A percentile compares a stretch with the other conserved stretches of the same genome.
Evolutionary conservation across 1,140 invertebrate species (phyloP).

Genomic region (Trichonephila inaurata): DNA sequence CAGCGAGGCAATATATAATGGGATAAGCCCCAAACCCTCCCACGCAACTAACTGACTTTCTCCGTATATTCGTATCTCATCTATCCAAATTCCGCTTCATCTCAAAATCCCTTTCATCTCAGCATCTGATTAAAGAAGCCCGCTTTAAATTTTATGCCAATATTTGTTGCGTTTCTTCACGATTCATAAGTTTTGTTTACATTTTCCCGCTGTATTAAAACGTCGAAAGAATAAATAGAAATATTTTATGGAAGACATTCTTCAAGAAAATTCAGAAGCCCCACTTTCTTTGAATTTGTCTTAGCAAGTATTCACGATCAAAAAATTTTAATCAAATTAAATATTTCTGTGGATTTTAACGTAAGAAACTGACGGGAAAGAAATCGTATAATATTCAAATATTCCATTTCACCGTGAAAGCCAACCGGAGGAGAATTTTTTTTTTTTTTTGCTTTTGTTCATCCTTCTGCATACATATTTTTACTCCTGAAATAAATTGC

Average conservation of each 20-base stretch:
- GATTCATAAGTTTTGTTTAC: no score
- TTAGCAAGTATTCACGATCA: not conserved
- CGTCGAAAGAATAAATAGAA: not conserved
- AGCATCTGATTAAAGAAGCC: no score
- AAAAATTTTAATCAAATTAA: conserved; percentile 13
- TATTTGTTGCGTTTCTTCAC: no score
- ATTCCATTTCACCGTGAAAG: not conserved
- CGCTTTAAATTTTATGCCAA: no score
- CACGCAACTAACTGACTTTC: no score
- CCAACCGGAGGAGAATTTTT: not conserved
- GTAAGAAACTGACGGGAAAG: not conserved
- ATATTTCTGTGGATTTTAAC: not conserved
- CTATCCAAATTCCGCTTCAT: not conserved
- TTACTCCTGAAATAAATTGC: not conserved
- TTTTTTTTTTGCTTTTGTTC: not conserved
- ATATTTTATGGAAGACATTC: not conserved
- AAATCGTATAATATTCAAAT: conserved; percentile 14
- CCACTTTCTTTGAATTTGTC: not conserved
- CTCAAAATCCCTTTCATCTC: not conserved
- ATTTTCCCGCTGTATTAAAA: no score
- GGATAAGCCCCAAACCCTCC: no score
- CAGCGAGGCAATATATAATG: no score
- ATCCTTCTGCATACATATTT: not conserved
- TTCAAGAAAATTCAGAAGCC: not conserved
- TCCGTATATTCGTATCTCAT: not conserved